A percentile compares a stretch with the other conserved stretches of the same genome.
These are phyloP conservation scores for Rhynchonycteris naso DNA, from an alignment of 2,797 vertebrate genomes.

Conservation along the genomic window DNA sequence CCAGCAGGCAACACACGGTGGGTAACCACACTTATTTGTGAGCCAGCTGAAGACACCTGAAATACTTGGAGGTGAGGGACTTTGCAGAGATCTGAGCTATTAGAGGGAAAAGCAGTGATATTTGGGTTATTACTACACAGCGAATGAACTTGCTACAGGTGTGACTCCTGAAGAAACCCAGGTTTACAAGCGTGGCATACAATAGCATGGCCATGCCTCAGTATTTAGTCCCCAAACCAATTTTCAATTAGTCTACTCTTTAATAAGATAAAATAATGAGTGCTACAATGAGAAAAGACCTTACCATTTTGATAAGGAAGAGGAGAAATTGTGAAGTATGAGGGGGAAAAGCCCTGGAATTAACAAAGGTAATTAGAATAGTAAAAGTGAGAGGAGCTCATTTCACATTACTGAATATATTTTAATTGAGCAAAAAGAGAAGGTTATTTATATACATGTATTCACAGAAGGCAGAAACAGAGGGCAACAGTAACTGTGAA, in stretches of 20 bases:
- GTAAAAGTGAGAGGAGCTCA: slow-evolving; percentile 29
- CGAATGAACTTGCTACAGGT: not conserved
- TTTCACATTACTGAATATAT: slow-evolving; percentile 34
- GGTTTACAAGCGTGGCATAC: not conserved
- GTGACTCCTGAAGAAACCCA: not conserved
- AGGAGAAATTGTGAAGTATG: not conserved
- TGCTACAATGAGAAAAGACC: not conserved
- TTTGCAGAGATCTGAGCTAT: not conserved
- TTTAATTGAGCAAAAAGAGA: slow-evolving; percentile 34
- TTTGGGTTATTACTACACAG: not conserved
- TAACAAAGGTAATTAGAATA: slow-evolving; percentile 73
- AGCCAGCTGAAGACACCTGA: not conserved
- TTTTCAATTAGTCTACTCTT: not conserved
- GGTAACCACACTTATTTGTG: not conserved
- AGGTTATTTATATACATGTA: not conserved
- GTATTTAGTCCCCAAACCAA: not conserved
- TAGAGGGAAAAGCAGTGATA: not conserved
- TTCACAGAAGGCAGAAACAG: slow-evolving; percentile 47
- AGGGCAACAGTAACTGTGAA: slow-evolving; percentile 44
- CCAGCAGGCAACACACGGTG: not conserved
- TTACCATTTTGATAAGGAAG: slow-evolving; percentile 38
- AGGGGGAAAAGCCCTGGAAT: slow-evolving; percentile 2
- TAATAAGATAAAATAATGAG: not conserved
- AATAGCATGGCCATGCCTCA: not conserved
- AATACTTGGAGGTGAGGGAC: not conserved